These are phyloP conservation scores for Cataglyphis hispanica DNA, from an alignment of 1,140 invertebrate genomes.

Conservation along the genomic window DNA sequence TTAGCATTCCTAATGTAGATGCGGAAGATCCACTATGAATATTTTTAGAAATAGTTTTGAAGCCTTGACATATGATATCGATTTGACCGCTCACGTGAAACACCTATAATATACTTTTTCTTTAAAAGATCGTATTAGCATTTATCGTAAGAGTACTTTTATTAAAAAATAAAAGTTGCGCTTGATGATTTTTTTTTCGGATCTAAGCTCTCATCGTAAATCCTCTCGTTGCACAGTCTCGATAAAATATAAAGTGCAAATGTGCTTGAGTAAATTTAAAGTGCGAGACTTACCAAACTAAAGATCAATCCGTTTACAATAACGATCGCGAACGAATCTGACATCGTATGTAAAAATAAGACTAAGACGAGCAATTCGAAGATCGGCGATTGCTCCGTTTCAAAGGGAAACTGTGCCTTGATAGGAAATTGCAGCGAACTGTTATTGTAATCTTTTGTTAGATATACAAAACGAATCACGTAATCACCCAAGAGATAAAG, in stretches of 20 bases:
- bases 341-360: conserved; percentile 27
- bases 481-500: conserved; percentile 22
- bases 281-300: conserved; percentile 19
- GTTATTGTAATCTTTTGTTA: neutral
- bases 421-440: conserved; percentile 22
- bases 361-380: conserved; percentile 4
- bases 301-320: conserved; percentile 19
- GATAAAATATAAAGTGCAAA: neutral
- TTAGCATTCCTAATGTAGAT: neutral
- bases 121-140: neutral
- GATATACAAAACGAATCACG: conserved; percentile 22
- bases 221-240: neutral
- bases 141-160: neutral
- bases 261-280: neutral
- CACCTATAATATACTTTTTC: conserved; percentile 48
- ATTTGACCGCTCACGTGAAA: conserved; percentile 64
- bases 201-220: neutral
- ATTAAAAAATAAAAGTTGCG: neutral
- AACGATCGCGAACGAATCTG: neutral
- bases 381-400: conserved; percentile 27
- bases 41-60: conserved; percentile 1
- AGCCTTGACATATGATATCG: conserved; percentile 57
- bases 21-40: neutral
- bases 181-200: neutral
- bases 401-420: conserved; percentile 28